These are phyloP conservation scores for Schizopygopsis pylzovi DNA, from an alignment of 2,797 vertebrate species.

Conservation along the genomic window DNA sequence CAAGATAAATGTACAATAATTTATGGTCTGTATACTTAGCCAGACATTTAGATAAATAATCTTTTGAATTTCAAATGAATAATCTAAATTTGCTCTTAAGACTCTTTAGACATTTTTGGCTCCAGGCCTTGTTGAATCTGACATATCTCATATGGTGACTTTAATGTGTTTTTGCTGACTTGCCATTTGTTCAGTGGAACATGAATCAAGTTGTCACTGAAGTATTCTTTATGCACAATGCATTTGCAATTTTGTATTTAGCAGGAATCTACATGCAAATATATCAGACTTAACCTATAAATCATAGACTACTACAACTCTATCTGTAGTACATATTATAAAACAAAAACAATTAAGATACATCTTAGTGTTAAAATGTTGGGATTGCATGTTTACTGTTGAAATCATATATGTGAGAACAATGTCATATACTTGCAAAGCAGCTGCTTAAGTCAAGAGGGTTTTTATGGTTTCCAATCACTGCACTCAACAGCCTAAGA, in stretches of 20 bases:
- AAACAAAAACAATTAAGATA: background rate
- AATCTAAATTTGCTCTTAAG: constrained; percentile 1
- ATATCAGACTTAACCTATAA: background rate
- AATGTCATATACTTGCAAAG: constrained; percentile 12
- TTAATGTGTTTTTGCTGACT: constrained; percentile 40
- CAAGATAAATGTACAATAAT: constrained; percentile 34
- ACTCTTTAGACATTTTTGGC: constrained; percentile 22
- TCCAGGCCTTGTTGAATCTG: constrained; percentile 3
- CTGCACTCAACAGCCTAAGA: constrained; percentile 2
- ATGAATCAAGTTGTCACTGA: constrained; percentile 14
- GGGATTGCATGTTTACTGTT: background rate
- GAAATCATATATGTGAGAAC: constrained; percentile 13
- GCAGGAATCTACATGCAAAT: background rate
- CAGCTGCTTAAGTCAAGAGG: constrained; percentile 28
- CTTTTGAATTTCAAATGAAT: constrained; percentile 33
- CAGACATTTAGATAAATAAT: constrained; percentile 38
- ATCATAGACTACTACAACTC: background rate
- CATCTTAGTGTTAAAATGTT: background rate
- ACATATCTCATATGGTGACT: constrained; percentile 32
- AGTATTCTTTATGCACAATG: constrained; percentile 7
- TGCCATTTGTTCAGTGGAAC: constrained; percentile 36
- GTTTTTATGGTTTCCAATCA: constrained; percentile 32
- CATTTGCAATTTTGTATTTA: background rate
- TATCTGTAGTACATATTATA: too few species aligned
- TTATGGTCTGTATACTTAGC: constrained; percentile 35